Percentiles rank a stretch among this genome's conserved stretches.
Conservation (phyloP, 1,140 invertebrate species). For the Pissodes strobi region DNA sequence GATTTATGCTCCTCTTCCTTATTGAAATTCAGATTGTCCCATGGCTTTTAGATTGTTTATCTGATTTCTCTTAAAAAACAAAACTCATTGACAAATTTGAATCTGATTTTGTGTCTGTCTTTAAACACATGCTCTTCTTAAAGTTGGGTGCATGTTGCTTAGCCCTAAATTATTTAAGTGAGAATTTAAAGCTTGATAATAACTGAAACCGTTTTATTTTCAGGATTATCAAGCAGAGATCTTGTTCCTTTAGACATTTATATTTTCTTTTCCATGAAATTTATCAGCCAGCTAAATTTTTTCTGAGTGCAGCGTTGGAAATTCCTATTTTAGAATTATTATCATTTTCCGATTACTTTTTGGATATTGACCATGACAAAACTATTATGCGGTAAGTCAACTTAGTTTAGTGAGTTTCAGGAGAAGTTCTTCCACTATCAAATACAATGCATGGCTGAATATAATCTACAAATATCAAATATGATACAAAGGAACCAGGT, state of each 20-base stretch:
- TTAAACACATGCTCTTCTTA: too few species aligned
- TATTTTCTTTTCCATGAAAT: constrained; percentile 90
- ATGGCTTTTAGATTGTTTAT: too few species aligned
- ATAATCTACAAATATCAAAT: too few species aligned
- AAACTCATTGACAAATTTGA: too few species aligned
- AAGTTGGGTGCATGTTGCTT: neutral
- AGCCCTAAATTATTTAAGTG: neutral
- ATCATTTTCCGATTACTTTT: constrained; percentile 89
- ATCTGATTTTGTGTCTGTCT: too few species aligned
- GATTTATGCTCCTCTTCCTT: too few species aligned
- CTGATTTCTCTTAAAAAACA: too few species aligned
- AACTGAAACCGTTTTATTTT: constrained; percentile 13
- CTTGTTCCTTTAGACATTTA: constrained; percentile 86
- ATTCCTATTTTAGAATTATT: constrained; percentile 90
- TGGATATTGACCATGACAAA: constrained; percentile 92
- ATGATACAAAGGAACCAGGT: too few species aligned
- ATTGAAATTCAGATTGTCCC: too few species aligned
- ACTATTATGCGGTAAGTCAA: constrained; percentile 65
- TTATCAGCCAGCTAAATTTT: constrained; percentile 88
- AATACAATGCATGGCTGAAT: too few species aligned
- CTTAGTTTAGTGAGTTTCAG: too few species aligned
- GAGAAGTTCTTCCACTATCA: too few species aligned
- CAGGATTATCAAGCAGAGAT: constrained; percentile 79
- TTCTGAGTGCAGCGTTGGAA: constrained; percentile 89
- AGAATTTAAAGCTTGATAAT: neutral